Evolutionary conservation across 2,888 invertebrate genomes (phyloP), one percentile per base, ranked within the genome.

Genomic region (Caenorhabditis macrosperma): DNA sequence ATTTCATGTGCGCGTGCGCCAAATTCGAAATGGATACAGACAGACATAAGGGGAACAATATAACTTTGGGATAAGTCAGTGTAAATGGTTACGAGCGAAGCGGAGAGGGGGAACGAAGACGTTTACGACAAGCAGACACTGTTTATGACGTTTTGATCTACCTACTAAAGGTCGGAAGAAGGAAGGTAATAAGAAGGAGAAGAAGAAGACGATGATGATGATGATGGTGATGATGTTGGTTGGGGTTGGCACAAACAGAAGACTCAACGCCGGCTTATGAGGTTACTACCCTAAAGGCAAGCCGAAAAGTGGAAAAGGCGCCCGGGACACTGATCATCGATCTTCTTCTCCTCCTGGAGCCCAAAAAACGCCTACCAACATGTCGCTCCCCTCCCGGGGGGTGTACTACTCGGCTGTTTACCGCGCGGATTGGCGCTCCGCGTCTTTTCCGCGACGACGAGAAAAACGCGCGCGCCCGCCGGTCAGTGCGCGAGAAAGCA

Each of bases 361-460:
- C 22, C 10, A 17, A 55, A 63, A 61, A 44, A 33, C 35, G 48
- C 41, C 57, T 26, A 46, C 20, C 41, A 44, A 41, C 22, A 22
- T 52, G 52, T 52, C 48, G 48, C 15, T 24, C 48, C 9, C 26
- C 24, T 24, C 48, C 9, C 26, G 12, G 52, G 24, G 52, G n/a
- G 52, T 50, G 46, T 57, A 50, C 63, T 55, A 60, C 61, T 57
- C 38, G 54, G 57, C 64, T 72, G 63, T 72, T 72, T 72, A 72
- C 72, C 72, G 72, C 64, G 63, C 63, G 72, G 72, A 63, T 72
- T 72, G 63, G 52, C 54, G 54, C 61, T 41, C 61, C 55, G 33
- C 35, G 7, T 12, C 2, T 41, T 50, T 28, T 38, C 52, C 35
- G 38, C 64, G 41, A n/a, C n/a, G n/a, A n/a, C 28, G 46, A 24